phyloP scores from a whole-genome alignment of 2,888 invertebrate species.

The Lamellibrachia columna region DNA sequence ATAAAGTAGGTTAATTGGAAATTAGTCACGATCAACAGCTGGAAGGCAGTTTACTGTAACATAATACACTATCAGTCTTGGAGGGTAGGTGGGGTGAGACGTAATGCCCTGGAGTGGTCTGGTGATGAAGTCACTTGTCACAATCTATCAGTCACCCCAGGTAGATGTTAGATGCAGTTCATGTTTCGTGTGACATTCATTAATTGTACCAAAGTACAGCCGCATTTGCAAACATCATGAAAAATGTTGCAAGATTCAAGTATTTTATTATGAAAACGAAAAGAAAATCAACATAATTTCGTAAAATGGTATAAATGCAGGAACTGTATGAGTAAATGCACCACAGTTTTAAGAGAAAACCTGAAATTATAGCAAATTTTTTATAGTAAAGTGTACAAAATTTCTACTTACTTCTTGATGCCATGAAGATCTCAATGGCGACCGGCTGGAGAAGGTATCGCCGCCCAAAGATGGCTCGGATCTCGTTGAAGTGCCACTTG shows the following conservation, averaged over 20 bases:
- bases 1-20: not conserved
- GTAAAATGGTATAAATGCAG: too few species aligned
- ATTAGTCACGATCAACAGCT: not conserved
- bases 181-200: not conserved
- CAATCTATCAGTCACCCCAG: not conserved
- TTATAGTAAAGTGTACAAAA: not conserved
- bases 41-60: not conserved
- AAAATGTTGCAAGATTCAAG: not conserved
- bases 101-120: not conserved
- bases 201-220: not conserved
- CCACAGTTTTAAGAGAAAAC: too few species aligned
- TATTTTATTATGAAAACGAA: not conserved
- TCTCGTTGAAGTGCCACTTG: constrained; percentile 99
- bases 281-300: too few species aligned
- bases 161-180: not conserved
- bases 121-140: not conserved
- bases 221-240: not conserved
- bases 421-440: constrained; percentile 97
- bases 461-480: constrained; percentile 96
- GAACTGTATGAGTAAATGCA: too few species aligned
- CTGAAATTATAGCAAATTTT: too few species aligned
- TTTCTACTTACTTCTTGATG: constrained; percentile 89
- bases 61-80: not conserved
- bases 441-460: constrained; percentile 93
- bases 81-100: not conserved